A percentile compares a stretch with the other conserved stretches of the same genome.
phyloP scores from a whole-genome alignment of 2,888 invertebrate species.

The Spilarctia lutea region DNA sequence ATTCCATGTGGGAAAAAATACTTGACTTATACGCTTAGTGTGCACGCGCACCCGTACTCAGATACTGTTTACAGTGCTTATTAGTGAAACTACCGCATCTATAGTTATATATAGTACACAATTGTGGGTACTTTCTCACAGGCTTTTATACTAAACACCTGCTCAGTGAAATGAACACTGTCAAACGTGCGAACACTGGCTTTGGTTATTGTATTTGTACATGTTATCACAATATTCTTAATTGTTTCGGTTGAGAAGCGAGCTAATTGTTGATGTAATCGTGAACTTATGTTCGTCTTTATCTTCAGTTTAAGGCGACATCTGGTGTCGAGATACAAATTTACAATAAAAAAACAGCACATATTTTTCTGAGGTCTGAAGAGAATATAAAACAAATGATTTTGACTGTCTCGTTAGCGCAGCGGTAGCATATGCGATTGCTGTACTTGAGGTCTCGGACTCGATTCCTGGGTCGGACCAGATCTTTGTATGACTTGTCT shows the following conservation, averaged over 20 bases:
- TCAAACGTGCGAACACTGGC: slow-evolving; percentile 30
- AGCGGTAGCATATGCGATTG: too few relatives aligned
- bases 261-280: slow-evolving; percentile 2
- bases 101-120: slow-evolving; percentile 53
- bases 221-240: background rate
- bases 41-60: background rate
- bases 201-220: slow-evolving; percentile 11
- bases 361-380: background rate
- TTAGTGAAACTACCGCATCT: slow-evolving; percentile 62
- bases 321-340: background rate
- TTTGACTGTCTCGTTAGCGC: too few relatives aligned
- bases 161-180: slow-evolving; percentile 38
- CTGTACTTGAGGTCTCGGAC: too few relatives aligned
- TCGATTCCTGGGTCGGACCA: too few relatives aligned
- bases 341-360: background rate
- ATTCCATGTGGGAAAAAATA: too few relatives aligned
- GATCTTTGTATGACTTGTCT: too few relatives aligned
- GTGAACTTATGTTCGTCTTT: slow-evolving; percentile 1
- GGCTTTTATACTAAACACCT: slow-evolving; percentile 48
- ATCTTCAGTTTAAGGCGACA: background rate
- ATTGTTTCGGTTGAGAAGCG: slow-evolving; percentile 13
- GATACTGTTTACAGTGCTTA: background rate
- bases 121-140: slow-evolving; percentile 73
- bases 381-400: background rate
- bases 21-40: background rate